Base-by-base conservation (phyloP, 2,113 vertebrate genomes). In the Neotoma lepida region DNA sequence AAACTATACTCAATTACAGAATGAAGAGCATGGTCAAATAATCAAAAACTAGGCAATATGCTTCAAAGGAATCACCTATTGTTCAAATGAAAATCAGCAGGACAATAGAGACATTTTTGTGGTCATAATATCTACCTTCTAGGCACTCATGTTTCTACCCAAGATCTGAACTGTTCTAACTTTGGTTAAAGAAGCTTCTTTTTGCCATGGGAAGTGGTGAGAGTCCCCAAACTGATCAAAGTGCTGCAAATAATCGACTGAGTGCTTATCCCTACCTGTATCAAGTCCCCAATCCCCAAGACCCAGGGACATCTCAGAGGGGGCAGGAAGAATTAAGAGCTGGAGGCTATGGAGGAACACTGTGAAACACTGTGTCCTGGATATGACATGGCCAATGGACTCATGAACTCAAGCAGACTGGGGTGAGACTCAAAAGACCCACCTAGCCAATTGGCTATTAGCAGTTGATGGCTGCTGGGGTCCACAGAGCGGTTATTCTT, bases 1-100 rank as follows among this genome's bases (percentile, higher is more conserved):
- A 94, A 90, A 87, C 46, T 56, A 39, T 49, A 86, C 51, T 91
- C 51, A 81, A 4, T 92, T 73, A 85, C 17, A 93, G 44, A 80
- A 77, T 61, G 14, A 35, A 41, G n/a, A 93, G 78, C 24, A 88
- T 58, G 13, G 78, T n/a, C 73, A 81, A 90, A 66, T 87, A 78
- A 49, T 20, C 30, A 61, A 61, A 91, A 89, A 90, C 49, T 77
- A 91, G 88, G 73, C 33, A 89, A 30, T 56, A 46, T 35, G 4
- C 17, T 78, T 49, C 30, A 78, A 33, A 54, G 46, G 49, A 89
- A 35, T 5, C 15, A 8, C 24, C 56, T 41, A 58, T 3, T 68
- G 33, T n/a, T 73, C 18, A 89, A 85, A 77, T 70, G n/a, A 95
- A 64, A 91, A 88, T 70, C n/a, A 93, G 41, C 12, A 93, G n/a